Conservation (phyloP, 1,140 invertebrate species). For the Steinernema khuongi region DNA sequence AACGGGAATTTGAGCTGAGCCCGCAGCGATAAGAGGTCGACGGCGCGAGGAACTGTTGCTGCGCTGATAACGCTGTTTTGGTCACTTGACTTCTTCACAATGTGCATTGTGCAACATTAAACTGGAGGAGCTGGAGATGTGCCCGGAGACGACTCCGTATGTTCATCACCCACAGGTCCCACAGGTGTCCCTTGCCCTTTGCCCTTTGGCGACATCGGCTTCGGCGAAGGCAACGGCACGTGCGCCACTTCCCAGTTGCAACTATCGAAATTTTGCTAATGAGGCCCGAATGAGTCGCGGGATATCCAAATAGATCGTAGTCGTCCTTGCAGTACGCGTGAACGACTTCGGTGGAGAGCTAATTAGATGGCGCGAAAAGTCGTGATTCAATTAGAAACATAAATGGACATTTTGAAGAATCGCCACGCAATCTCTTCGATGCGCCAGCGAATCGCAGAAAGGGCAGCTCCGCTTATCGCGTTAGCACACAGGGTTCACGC, state of each 20-base stretch:
- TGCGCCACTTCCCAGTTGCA: neutral
- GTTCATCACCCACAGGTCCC: too few species aligned
- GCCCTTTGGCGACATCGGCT: too few species aligned
- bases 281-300: neutral
- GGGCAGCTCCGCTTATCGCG: neutral
- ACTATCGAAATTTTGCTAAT: conserved; percentile 2
- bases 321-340: neutral
- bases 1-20: neutral
- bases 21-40: neutral
- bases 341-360: neutral
- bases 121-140: neutral
- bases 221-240: too few species aligned
- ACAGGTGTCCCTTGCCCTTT: too few species aligned
- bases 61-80: conserved; percentile 9
- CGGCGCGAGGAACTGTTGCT: neutral
- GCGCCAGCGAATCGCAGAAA: neutral
- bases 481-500: neutral
- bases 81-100: neutral
- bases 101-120: conserved; percentile 13
- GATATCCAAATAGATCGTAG: neutral
- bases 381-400: neutral
- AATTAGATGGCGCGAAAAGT: neutral
- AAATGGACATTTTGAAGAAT: neutral
- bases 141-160: too few species aligned
- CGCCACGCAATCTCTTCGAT: neutral